Evolutionary conservation across 1,140 invertebrate species (phyloP), one percentile per base, ranked within the genome.

Genomic region (Zaprionus lachaisei): DNA sequence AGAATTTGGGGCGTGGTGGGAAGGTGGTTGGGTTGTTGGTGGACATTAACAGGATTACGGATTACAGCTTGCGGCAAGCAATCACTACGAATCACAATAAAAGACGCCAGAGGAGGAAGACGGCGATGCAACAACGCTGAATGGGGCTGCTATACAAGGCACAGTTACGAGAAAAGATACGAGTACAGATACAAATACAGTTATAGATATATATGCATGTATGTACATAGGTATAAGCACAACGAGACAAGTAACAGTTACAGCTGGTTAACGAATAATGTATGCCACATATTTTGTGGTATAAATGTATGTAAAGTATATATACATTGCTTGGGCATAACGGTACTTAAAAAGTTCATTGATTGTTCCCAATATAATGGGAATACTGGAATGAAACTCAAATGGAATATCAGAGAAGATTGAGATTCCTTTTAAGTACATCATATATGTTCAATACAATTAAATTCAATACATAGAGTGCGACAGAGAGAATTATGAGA

Each of bases 21-120:
- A 11, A 34, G 31, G 67, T 56, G 20, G 47, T 0, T 51, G 47
- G 12, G 47, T 17, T 17, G 17, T 49, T 15, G 44, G 17, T 24
- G 22, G 47, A 51, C 47, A 24, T 14, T 51, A 20, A 24, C 47
- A 24, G 47, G 20, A 51, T 51, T 51, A 24, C 20, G 47, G 47
- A 20, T 51, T 51, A 51, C 47, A 51, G 20, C 47, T 79, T 34
- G 72, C 69, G 87, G 69, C 80, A 63, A 80, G 72, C 80, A 77
- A 83, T 79, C 49, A 89, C 73, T 74, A 86, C 47, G 20, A 51
- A 51, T 51, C 20, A 51, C 67, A 83, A 62, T 54, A 51, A 80
- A 84, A 67, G 78, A 76, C 34, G 12, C 80, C 31, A 28, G 26
- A 73, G 74, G 51, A 55, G 34, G 49, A 66, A 51, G 24, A 56